Base-by-base conservation (phyloP, 2,113 vertebrate genomes). In the Carassius auratus region DNA sequence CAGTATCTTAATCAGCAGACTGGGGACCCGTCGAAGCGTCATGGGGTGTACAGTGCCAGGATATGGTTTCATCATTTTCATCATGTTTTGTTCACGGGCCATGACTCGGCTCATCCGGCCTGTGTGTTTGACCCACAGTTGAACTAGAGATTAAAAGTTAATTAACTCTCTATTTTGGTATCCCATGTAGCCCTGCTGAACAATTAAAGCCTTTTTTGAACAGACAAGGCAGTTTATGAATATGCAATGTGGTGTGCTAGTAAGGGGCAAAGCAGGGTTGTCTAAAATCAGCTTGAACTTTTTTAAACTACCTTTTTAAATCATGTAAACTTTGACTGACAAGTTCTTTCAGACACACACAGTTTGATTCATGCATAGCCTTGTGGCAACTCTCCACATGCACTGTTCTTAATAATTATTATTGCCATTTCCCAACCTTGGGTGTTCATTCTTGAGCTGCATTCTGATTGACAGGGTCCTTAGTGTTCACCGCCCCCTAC, bases 91-190 rank as follows among this genome's bases (percentile, higher is more conserved):
- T 80, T 64, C 57, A 62, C 33, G 0, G 36, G 57, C 21, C 76
- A 42, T 62, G 33, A 13, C 21, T 79, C 13, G 3, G 33, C 55
- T 79, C 36, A 62, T 79, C 36, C 0, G 21, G 77, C 21, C 38
- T 26, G 14, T 45, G 12, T 45, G 33, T 79, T 45, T 79, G 59
- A 80, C 57, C 77, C 77, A 26, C 7, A 15, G 36, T 80, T 64
- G 21, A 80, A 80, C 77, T 64, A 45, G 57, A 64, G 21, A 64
- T 80, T 80, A 80, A 80, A 80, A 17, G 77, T 80, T 80, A 80
- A 80, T 80, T 45, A 80, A 64, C 77, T 42, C 33, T 62, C 77
- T 62, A 80, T 62, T 62, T 80, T 62, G 1, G 77, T 80, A 80
- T 17, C 33, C 30, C 33, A 38, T 79, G 57, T 21, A 9, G 5